These are phyloP conservation scores for Hirtodrosophila confusa DNA, from an alignment of 2,888 invertebrate genomes.

Conservation along the genomic window DNA sequence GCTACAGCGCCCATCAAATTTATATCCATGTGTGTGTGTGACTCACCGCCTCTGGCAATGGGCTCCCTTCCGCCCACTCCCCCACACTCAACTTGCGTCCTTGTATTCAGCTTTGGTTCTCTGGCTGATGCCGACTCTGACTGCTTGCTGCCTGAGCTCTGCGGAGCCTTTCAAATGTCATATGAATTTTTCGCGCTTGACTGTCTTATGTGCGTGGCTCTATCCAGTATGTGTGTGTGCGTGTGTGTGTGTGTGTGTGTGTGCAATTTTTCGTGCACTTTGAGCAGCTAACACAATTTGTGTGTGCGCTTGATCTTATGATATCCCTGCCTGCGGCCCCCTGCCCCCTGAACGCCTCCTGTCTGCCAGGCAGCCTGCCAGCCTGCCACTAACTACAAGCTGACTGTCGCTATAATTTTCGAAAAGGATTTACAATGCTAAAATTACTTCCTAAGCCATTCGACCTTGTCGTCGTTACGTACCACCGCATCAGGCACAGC, in stretches of 20 bases:
- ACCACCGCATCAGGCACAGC: slow-evolving; percentile 32
- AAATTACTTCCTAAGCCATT: slow-evolving; percentile 79
- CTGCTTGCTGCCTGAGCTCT: slow-evolving; percentile 20
- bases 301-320: slow-evolving; percentile 68
- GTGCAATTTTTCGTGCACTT: slow-evolving; percentile 62
- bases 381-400: slow-evolving; percentile 74
- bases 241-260: slow-evolving; percentile 34
- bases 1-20: slow-evolving; percentile 59
- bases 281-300: slow-evolving; percentile 63
- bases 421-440: slow-evolving; percentile 78
- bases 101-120: slow-evolving; percentile 36
- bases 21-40: slow-evolving; percentile 45
- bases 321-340: slow-evolving; percentile 43
- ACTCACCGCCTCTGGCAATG: slow-evolving; percentile 25
- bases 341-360: neutral
- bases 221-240: slow-evolving; percentile 23
- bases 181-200: slow-evolving; percentile 68
- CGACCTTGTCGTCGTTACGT: slow-evolving; percentile 73
- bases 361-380: neutral
- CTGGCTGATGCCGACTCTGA: slow-evolving; percentile 25
- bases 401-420: slow-evolving; percentile 79
- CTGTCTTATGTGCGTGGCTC: slow-evolving; percentile 29
- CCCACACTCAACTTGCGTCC: slow-evolving; percentile 1
- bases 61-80: slow-evolving; percentile 7
- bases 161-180: slow-evolving; percentile 59